These are phyloP conservation scores for Lepas anatifera DNA, from an alignment of 2,888 invertebrate species.

Conservation along the genomic window DNA sequence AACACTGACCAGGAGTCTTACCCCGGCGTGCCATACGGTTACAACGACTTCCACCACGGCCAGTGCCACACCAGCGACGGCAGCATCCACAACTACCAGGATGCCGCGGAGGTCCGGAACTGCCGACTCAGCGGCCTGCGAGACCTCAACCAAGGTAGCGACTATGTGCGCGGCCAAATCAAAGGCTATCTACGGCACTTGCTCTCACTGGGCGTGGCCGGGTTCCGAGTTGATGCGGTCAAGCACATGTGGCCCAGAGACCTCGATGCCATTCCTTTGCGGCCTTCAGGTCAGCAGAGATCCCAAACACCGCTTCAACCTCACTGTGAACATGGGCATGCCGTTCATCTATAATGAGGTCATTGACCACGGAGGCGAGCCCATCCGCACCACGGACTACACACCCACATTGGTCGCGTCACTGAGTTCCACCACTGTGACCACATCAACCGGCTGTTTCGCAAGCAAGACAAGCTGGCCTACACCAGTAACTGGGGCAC, in stretches of 20 bases:
- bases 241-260: constrained; percentile 53
- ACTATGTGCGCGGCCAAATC: constrained; percentile 33
- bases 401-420: constrained; percentile 44
- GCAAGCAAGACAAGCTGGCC: constrained; percentile 48
- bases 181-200: constrained; percentile 34
- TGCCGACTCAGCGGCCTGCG: constrained; percentile 37
- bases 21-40: constrained; percentile 51
- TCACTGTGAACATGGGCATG: constrained; percentile 38
- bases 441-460: constrained; percentile 42
- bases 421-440: constrained; percentile 61
- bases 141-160: constrained; percentile 35
- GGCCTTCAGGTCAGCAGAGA: constrained; percentile 28
- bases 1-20: constrained; percentile 43
- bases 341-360: constrained; percentile 44
- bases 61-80: constrained; percentile 38
- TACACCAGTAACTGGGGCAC: constrained; percentile 29
- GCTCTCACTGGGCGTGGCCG: constrained; percentile 35
- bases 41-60: constrained; percentile 47
- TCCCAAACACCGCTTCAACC: constrained; percentile 30
- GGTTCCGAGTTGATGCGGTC: constrained; percentile 38
- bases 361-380: constrained; percentile 50
- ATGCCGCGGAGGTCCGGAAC: constrained; percentile 44
- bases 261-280: constrained; percentile 33
- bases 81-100: constrained; percentile 49
- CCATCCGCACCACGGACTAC: constrained; percentile 35